Evolutionary conservation across 2,797 vertebrate species (phyloP), one percentile per base, ranked within the genome.

Genomic region (Sciaenops ocellatus): DNA sequence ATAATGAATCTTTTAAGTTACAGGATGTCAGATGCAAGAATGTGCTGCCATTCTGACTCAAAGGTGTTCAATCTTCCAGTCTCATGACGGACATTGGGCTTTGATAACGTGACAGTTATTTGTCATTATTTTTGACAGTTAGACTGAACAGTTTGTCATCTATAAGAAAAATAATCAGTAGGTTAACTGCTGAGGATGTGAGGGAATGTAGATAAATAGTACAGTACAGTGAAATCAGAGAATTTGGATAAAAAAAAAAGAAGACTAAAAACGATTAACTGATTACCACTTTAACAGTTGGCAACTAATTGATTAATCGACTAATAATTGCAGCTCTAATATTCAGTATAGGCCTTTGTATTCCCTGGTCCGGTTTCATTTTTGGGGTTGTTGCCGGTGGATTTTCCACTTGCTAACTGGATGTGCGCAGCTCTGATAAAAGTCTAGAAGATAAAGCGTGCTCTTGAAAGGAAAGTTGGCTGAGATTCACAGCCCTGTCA

Each of bases 391-490:
- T 5, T 46, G 22, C 77, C 0, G 1, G 30, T 70, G 30, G 46
- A 22, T 67, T 66, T 69, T 72, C 51, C 38, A 44, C n/a, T 28
- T 1, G 13, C 57, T 80, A 60, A 64, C 68, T 42, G 52, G 65
- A 63, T 65, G 54, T 55, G 69, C 85, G 87, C 76, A 41, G 74
- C 63, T 79, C 65, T 65, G 85, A 68, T 79, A 60, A 42, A 71
- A 78, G 78, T 78, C 78, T 52, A 44, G 62, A 52, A 81, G 88
- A 89, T 80, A 20, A 73, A 88, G 55, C 67, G 71, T 48, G 47
- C 60, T 81, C 73, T 67, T 76, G 79, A 82, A 84, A 82, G 84
- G 78, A 78, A 87, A 89, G 71, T 79, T 90, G 87, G 81, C 77
- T 30, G 55, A 85, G 82, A 85, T 73, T 88, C 81, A 69, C 59